Base-by-base conservation (phyloP, 64 coral and sea anemone species). In the Stichodactyla mertensii region DNA sequence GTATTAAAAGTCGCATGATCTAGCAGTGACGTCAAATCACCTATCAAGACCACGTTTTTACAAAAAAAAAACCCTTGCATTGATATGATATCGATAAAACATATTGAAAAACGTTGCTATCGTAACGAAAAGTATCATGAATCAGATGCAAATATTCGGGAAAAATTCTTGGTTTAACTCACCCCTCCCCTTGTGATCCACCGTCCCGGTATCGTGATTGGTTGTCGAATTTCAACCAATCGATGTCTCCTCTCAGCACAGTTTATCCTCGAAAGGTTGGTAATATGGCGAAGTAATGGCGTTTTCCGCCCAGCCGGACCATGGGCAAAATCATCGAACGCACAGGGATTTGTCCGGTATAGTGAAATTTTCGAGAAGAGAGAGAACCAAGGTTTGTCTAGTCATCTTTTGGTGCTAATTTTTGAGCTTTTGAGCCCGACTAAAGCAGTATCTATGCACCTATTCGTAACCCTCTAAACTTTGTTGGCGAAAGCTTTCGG, bases 271-370 rank as follows among this genome's bases (percentile, higher is more conserved):
- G 91, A 77, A 77, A 85, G 83, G 87, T 87, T 87, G 85, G 91
- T 90, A 97, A 93, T 93, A 97, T 97, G 94, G 94, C 91, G 91
- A 83, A 97, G 91, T 97, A 97, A 97, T 97, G 94, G 94, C 94
- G 94, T 97, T 97, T 97, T 97, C 94, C 94, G 94, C 94, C 94
- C 94, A 93, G 94, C 88, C 88, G 85, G 94, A 97, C 81, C 94
- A 97, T 97, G 94, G 94, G 94, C 94, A 97, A 93, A 90, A 83
- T 83, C 88, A 93, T 92, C 84, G 88, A 89, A 97, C 89, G 78
- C 87, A 97, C 19, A 89, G 54, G 83, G 88, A 89, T 87, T 97
- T 97, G 84, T 84, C 91, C 71, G 74, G 86, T 92, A 88, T 97
- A 92, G 81, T 61, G 5, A 90, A 85, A 64, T 80, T 87, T 88